phyloP scores from a whole-genome alignment of 2,113 vertebrate genomes.

The Pomatostomus ruficeps region DNA sequence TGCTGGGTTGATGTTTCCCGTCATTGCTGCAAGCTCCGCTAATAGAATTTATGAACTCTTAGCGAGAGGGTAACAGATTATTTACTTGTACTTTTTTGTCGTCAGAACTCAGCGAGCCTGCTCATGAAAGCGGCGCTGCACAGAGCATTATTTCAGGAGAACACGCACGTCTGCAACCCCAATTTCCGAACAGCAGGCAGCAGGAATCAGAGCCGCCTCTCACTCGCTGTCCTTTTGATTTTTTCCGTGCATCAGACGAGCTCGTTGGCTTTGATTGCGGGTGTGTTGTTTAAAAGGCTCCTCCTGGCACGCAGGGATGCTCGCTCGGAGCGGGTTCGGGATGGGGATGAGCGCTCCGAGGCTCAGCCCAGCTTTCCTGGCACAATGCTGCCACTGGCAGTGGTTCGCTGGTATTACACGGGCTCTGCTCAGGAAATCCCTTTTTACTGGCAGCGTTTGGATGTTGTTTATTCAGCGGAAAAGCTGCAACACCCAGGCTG shows the following conservation, averaged over 20 bases:
- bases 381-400: slow-evolving; percentile 87
- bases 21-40: neutral
- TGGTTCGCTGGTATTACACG: slow-evolving; percentile 13
- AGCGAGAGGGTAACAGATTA: neutral
- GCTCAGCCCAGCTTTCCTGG: slow-evolving; percentile 23
- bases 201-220: neutral
- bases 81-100: neutral
- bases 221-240: neutral
- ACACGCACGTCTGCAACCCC: neutral
- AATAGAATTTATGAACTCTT: neutral
- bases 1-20: neutral
- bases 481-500: neutral
- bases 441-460: fast-evolving
- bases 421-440: neutral
- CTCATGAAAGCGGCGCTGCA: neutral
- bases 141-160: neutral
- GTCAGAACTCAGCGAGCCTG: neutral
- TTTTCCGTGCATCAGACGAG: neutral
- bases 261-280: neutral
- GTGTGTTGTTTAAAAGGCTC: neutral
- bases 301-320: too few relatives aligned
- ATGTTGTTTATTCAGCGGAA: neutral
- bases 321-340: neutral
- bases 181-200: neutral
- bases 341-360: too few relatives aligned